Percentiles rank a stretch among this genome's conserved stretches.
Conservation (phyloP, 53 echinoderm and acorn worm genomes). For the Hippasteria phrygiana region DNA sequence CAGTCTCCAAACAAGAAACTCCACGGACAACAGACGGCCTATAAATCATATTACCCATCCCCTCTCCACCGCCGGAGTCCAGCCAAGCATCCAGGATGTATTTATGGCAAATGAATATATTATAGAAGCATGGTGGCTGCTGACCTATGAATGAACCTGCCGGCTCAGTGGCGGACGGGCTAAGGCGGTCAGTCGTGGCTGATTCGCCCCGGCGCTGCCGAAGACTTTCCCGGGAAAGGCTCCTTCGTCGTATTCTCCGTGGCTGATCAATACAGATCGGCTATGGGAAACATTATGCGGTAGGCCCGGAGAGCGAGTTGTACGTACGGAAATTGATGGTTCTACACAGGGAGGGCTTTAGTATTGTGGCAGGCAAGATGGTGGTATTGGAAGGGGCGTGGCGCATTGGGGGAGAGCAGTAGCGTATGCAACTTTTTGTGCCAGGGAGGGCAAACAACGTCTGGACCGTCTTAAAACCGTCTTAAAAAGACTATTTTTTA, state of each 20-base stretch:
- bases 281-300: slow-evolving; percentile 9
- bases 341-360: neutral
- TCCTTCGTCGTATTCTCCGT: neutral
- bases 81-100: slow-evolving; percentile 60
- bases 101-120: slow-evolving; percentile 40
- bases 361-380: neutral
- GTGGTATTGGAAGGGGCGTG: neutral
- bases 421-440: no score
- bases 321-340: no score
- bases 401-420: no score
- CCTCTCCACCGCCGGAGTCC: neutral
- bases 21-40: neutral
- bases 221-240: neutral
- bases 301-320: no score
- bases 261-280: slow-evolving; percentile 11
- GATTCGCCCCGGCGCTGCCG: neutral
- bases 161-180: neutral
- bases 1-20: neutral
- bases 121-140: neutral
- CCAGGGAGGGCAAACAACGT: no score
- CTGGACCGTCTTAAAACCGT: no score
- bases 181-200: slow-evolving; percentile 23
- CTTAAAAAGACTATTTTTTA: no score
- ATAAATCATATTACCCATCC: slow-evolving; percentile 37
- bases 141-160: slow-evolving; percentile 51